phyloP scores from a whole-genome alignment of 2,113 vertebrate species.

The Colistium nudipinnis region DNA sequence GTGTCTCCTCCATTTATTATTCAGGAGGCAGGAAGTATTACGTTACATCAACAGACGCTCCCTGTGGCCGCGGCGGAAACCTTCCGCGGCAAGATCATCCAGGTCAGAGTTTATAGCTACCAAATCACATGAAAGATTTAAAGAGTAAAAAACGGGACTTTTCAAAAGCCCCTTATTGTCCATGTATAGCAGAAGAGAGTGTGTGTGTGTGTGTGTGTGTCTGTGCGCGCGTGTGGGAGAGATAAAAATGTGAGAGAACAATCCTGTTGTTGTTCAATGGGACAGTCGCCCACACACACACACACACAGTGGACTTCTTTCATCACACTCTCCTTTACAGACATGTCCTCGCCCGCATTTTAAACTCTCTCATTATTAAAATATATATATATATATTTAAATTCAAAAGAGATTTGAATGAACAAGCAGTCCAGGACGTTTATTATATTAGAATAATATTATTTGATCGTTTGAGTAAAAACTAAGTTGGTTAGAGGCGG shows the following conservation, averaged over 20 bases:
- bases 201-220: neutral
- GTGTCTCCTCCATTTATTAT: conserved; percentile 75
- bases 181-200: neutral
- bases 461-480: no score
- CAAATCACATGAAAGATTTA: no score
- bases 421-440: no score
- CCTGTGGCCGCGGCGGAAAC: neutral
- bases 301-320: conserved; percentile 47
- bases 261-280: conserved; percentile 29
- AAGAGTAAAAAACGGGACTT: neutral
- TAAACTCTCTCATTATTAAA: no score
- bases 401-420: no score
- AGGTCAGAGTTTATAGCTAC: neutral
- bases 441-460: no score
- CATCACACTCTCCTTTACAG: conserved; percentile 61
- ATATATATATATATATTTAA: no score
- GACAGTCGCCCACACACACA: conserved; percentile 44
- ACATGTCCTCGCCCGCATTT: conserved; percentile 14
- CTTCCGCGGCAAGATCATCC: neutral
- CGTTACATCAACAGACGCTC: conserved; percentile 56
- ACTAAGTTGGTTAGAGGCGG: no score
- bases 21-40: conserved; percentile 75
- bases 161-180: no score
- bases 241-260: conserved; percentile 52
- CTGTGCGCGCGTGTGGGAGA: neutral